These are phyloP conservation scores for Drosophila ustulata DNA, from an alignment of 2,888 invertebrate genomes.

Conservation along the genomic window DNA sequence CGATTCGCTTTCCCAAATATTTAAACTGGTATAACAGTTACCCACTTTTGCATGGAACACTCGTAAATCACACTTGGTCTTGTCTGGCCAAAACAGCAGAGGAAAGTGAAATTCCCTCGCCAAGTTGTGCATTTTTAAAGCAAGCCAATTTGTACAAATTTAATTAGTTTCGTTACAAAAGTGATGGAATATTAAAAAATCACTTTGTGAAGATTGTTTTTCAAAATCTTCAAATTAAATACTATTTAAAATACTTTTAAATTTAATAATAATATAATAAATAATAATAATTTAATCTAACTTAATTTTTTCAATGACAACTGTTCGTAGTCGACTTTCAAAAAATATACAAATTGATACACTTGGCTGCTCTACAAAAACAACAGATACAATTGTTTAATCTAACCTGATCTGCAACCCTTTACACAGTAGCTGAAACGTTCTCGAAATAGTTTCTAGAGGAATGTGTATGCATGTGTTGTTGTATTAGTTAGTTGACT, in stretches of 20 bases:
- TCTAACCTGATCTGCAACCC: slow-evolving; percentile 36
- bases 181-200: no score
- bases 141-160: background rate
- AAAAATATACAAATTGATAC: slow-evolving; percentile 13
- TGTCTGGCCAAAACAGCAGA: slow-evolving; percentile 11
- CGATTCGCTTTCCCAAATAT: slow-evolving; percentile 72
- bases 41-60: slow-evolving; percentile 63
- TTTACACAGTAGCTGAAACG: slow-evolving; percentile 20
- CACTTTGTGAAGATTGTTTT: background rate
- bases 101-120: slow-evolving; percentile 28
- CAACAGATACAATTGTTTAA: slow-evolving; percentile 3
- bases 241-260: no score
- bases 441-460: slow-evolving; percentile 19
- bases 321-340: background rate
- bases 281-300: no score
- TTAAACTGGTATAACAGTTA: slow-evolving; percentile 72
- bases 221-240: background rate
- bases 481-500: slow-evolving; percentile 10
- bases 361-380: slow-evolving; percentile 13
- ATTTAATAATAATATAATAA: no score
- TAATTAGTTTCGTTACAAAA: background rate
- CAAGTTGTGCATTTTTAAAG: background rate
- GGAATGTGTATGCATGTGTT: background rate
- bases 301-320: background rate
- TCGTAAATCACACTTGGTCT: slow-evolving; percentile 64